Percentiles rank a stretch among this genome's conserved stretches.
phyloP scores from a whole-genome alignment of 2,888 invertebrate genomes.

The Melipona bicolor region DNA sequence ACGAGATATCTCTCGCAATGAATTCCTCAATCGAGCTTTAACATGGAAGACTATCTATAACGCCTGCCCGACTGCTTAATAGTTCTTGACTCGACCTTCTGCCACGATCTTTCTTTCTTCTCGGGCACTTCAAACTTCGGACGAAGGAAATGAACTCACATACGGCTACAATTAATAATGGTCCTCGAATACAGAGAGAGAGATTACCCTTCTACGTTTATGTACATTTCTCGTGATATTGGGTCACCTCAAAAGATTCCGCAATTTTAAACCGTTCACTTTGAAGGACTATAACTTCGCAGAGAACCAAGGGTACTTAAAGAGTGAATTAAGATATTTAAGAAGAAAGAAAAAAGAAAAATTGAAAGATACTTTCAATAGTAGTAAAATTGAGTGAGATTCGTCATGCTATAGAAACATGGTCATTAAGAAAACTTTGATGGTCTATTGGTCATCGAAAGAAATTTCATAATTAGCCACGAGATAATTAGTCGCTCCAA shows the following conservation, averaged over 20 bases:
- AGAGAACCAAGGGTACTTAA: not conserved
- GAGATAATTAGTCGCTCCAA: no score
- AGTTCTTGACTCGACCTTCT: slow-evolving; percentile 36
- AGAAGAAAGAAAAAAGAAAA: not conserved
- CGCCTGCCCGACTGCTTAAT: slow-evolving; percentile 45
- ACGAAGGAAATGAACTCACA: slow-evolving; percentile 17
- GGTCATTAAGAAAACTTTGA: not conserved
- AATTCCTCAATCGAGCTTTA: slow-evolving; percentile 43
- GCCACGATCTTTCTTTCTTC: not conserved
- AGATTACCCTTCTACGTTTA: not conserved
- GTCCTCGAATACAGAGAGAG: not conserved
- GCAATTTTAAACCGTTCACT: not conserved
- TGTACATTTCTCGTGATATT: not conserved
- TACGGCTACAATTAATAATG: slow-evolving; percentile 35
- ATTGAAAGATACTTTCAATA: not conserved
- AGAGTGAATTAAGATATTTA: no score
- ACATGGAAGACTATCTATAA: slow-evolving; percentile 48
- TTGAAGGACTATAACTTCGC: not conserved
- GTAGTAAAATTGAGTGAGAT: not conserved
- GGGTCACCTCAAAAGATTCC: not conserved
- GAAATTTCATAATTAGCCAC: not conserved
- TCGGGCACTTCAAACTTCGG: slow-evolving; percentile 41
- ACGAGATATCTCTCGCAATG: slow-evolving; percentile 55
- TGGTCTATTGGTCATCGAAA: not conserved
- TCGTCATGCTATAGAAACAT: not conserved